Conservation (phyloP, 2,797 vertebrate genomes). For the Hypotaenidia okinawae region DNA sequence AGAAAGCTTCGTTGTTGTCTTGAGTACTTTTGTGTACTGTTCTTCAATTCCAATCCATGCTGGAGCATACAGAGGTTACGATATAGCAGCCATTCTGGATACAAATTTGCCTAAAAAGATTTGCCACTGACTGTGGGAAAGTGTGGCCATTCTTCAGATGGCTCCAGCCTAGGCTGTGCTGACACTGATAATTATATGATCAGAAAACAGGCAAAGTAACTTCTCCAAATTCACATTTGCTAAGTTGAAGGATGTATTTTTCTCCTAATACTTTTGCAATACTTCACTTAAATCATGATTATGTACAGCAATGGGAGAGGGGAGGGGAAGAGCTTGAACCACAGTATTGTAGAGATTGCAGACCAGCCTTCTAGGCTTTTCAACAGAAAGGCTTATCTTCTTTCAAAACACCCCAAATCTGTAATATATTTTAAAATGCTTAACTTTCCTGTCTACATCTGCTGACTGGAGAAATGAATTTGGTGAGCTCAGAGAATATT, state of each 20-base stretch:
- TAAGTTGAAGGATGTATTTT: neutral
- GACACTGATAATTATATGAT: neutral
- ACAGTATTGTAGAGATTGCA: neutral
- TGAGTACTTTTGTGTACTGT: neutral
- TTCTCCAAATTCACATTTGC: neutral
- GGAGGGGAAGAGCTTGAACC: neutral
- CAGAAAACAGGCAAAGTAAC: neutral
- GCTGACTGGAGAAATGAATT: neutral
- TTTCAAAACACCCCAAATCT: neutral
- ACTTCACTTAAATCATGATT: neutral
- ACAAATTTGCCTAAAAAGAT: neutral
- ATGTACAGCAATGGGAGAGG: no score
- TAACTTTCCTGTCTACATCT: neutral
- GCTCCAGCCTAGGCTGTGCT: neutral
- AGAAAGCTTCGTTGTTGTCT: neutral
- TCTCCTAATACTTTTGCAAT: neutral
- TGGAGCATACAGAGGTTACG: neutral
- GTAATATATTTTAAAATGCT: neutral
- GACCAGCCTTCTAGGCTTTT: neutral
- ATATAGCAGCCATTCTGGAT: neutral
- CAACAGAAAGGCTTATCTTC: neutral
- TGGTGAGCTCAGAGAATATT: constrained; percentile 21
- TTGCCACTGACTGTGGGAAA: neutral
- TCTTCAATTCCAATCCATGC: neutral
- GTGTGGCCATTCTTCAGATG: neutral